Base-by-base conservation (phyloP, 1,140 invertebrate species). In the Globodera rostochiensis region DNA sequence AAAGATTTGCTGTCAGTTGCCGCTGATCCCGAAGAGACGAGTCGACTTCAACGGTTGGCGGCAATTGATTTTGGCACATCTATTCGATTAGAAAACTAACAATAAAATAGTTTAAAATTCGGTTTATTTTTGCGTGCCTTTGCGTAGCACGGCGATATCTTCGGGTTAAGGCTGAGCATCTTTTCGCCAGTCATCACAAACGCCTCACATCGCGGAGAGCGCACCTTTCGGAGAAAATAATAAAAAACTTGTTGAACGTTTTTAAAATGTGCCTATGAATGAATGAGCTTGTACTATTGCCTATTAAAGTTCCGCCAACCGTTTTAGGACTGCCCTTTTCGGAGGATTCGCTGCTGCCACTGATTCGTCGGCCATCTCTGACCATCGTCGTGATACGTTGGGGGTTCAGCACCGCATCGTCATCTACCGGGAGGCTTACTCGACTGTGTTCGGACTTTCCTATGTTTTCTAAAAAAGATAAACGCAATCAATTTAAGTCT, bases 121-220 rank as follows among this genome's bases (percentile, higher is more conserved):
- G 1, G 1, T n/a, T 75, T 76, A 15, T 76, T 70, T 25, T 25
- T 46, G 9, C 57, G 25, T 76, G 89, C 88, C 82, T 89, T 87
- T 8, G 87, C 87, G 82, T 89, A 88, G 78, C 79, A 79, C 36
- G 87, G 87, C 15, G 94, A 92, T 46, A 95, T 95, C 70, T 90
- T 88, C 19, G 88, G 85, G 78, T 90, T 90, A 75, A 96, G 92
- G 91, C 96, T 96, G 75, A 97, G 92, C 90, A 97, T 96, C 82
- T 96, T 92, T 89, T 97, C 95, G 11, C 95, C 95, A n/a, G 95
- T 97, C 95, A 97, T 97, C 93, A 96, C 95, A 91, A 95, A 97
- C 36, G 95, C 94, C 91, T 97, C 95, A 91, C 94, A 96, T 21
- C 89, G 88, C 9, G 90, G 91, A 60, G 85, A 87, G 15, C 82